phyloP scores from a whole-genome alignment of 2,888 invertebrate genomes.

The Scrobipalpa atriplicella region DNA sequence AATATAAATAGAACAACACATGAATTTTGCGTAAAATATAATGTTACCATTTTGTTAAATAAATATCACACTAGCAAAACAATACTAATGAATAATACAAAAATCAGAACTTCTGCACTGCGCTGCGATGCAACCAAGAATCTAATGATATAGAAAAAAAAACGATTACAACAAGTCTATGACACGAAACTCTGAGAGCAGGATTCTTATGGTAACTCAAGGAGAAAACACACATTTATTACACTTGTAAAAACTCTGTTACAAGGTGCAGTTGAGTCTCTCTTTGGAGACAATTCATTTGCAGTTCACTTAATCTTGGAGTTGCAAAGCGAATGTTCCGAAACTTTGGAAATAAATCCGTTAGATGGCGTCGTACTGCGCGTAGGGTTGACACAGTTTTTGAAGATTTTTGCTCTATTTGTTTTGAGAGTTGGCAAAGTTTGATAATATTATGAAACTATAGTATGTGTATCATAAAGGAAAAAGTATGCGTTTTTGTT shows the following conservation, averaged over 20 bases:
- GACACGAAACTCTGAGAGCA: too few relatives aligned
- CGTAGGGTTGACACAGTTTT: background rate
- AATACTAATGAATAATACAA: too few relatives aligned
- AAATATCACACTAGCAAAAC: too few relatives aligned
- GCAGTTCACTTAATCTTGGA: slow-evolving; percentile 51
- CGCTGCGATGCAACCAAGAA: too few relatives aligned
- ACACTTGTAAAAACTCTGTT: background rate
- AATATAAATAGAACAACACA: too few relatives aligned
- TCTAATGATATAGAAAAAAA: too few relatives aligned
- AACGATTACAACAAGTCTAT: too few relatives aligned
- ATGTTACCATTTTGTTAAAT: too few relatives aligned
- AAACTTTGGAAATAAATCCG: slow-evolving; percentile 60
- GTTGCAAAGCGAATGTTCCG: slow-evolving; percentile 40
- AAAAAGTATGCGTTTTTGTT: too few relatives aligned
- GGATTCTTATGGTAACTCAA: too few relatives aligned
- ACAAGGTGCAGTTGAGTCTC: background rate
- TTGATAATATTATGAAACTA: background rate
- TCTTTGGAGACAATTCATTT: slow-evolving; percentile 38
- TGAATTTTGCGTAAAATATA: too few relatives aligned
- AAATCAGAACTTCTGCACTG: too few relatives aligned
- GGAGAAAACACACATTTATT: background rate
- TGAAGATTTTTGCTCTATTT: background rate
- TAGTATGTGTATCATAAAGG: background rate
- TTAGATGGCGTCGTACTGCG: slow-evolving; percentile 34
- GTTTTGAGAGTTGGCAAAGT: background rate